Percentiles rank a stretch among this genome's conserved stretches.
Conservation (phyloP, 1,140 invertebrate species). For the Bombus cullumanus region DNA sequence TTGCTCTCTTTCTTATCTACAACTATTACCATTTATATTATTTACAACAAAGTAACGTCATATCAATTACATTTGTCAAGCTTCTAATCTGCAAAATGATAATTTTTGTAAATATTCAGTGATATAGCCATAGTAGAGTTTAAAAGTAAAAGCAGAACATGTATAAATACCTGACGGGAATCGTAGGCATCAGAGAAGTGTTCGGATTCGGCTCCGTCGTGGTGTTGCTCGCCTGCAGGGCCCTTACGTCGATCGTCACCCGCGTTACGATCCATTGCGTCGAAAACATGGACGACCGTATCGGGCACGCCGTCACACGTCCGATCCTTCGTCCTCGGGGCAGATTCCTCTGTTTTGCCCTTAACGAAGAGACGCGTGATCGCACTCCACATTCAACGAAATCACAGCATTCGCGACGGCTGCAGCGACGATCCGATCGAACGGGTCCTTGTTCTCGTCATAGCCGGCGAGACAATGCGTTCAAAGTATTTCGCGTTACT, state of each 20-base stretch:
- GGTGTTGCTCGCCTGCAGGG: conserved; percentile 64
- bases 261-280: conserved; percentile 81
- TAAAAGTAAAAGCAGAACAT: background rate
- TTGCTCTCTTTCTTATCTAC: background rate
- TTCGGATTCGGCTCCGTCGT: conserved; percentile 72
- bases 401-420: conserved; percentile 32
- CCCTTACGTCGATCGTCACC: conserved; percentile 79
- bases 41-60: background rate
- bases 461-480: conserved; percentile 46
- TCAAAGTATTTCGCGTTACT: background rate
- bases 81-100: background rate
- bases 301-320: conserved; percentile 71
- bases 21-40: background rate
- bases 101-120: background rate
- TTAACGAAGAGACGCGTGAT: conserved; percentile 80
- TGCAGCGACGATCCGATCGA: conserved; percentile 34
- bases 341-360: conserved; percentile 73
- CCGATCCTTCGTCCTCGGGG: conserved; percentile 63
- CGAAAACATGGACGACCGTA: conserved; percentile 81
- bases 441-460: conserved; percentile 68
- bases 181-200: conserved; percentile 76
- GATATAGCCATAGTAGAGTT: background rate
- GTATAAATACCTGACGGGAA: conserved; percentile 74
- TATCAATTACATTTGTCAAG: background rate
- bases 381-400: conserved; percentile 81